Evolutionary conservation across 2,888 invertebrate species (phyloP).

Genomic region (Anoncus sp.): DNA sequence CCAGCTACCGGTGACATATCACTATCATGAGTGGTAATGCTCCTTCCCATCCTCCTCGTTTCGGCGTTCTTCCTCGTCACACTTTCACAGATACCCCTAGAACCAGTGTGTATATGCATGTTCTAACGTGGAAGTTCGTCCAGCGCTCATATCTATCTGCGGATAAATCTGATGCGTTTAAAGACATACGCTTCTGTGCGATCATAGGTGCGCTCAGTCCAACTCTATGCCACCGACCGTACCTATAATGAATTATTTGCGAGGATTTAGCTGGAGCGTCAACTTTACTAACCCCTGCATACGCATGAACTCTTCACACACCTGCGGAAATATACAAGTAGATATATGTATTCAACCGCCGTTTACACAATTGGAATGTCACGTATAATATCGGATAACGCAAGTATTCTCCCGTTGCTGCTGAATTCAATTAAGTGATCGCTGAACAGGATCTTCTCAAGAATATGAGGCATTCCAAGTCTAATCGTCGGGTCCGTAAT

Average conservation of each 20-base stretch:
- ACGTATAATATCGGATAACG: slow-evolving; percentile 49
- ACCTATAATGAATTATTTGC: slow-evolving; percentile 20
- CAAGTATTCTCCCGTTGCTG: slow-evolving; percentile 39
- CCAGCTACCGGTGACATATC: slow-evolving; percentile 45
- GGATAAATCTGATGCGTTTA: slow-evolving; percentile 27
- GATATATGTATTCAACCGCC: neutral
- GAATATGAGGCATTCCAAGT: neutral
- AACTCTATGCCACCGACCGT: slow-evolving; percentile 31
- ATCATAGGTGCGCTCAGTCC: neutral
- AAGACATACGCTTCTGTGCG: neutral
- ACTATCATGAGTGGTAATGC: slow-evolving; percentile 46
- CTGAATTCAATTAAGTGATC: slow-evolving; percentile 58
- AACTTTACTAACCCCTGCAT: neutral
- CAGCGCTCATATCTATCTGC: slow-evolving; percentile 34
- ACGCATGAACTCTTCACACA: slow-evolving; percentile 3
- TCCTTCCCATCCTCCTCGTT: neutral
- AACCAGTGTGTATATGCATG: slow-evolving; percentile 9
- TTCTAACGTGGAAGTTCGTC: slow-evolving; percentile 27
- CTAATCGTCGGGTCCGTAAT: too few relatives aligned
- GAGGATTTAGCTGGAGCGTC: slow-evolving; percentile 7
- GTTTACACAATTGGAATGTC: slow-evolving; percentile 15
- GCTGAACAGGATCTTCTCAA: slow-evolving; percentile 41
- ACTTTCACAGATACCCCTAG: slow-evolving; percentile 9
- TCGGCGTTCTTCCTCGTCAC: slow-evolving; percentile 21
- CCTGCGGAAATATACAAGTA: neutral